phyloP scores from a whole-genome alignment of 2,888 invertebrate species.

The Oxystoma pomonae region DNA sequence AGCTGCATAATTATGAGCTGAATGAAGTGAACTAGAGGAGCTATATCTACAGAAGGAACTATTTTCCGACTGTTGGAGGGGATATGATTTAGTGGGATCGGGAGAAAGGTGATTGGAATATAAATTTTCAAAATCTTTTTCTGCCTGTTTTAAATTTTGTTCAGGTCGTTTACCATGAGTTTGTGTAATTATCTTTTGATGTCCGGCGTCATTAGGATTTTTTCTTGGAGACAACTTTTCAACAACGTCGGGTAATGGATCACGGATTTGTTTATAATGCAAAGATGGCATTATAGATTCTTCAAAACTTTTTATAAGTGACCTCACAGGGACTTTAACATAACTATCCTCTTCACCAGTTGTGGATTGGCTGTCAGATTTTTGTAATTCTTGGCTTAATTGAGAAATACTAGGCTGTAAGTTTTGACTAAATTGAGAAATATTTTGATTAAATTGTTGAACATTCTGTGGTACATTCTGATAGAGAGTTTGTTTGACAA shows the following conservation, averaged over 20 bases:
- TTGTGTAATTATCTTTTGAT: slow-evolving; percentile 5
- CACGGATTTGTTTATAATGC: slow-evolving; percentile 52
- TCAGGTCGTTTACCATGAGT: slow-evolving; percentile 21
- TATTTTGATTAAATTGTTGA: neutral
- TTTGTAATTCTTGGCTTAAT: neutral
- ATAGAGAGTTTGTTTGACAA: neutral
- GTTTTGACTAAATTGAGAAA: neutral
- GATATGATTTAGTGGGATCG: slow-evolving; percentile 28
- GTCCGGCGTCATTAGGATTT: slow-evolving; percentile 11
- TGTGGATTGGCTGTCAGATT: neutral
- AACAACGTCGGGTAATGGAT: slow-evolving; percentile 40
- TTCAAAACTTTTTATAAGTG: slow-evolving; percentile 59
- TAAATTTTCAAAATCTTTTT: slow-evolving; percentile 42
- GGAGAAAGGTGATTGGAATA: slow-evolving; percentile 41
- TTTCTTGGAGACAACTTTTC: slow-evolving; percentile 32
- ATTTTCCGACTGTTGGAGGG: slow-evolving; percentile 37
- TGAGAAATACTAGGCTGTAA: too few species aligned
- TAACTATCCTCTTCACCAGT: slow-evolving; percentile 38
- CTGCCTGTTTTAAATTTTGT: slow-evolving; percentile 34
- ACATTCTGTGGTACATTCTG: neutral
- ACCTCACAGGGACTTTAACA: slow-evolving; percentile 47
- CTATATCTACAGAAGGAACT: slow-evolving; percentile 45
- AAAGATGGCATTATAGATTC: slow-evolving; percentile 56
- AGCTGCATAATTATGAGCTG: slow-evolving; percentile 11
- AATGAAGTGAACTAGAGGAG: slow-evolving; percentile 16